Evolutionary conservation across 1,140 invertebrate genomes (phyloP).

Genomic region (Oppia nitens): DNA sequence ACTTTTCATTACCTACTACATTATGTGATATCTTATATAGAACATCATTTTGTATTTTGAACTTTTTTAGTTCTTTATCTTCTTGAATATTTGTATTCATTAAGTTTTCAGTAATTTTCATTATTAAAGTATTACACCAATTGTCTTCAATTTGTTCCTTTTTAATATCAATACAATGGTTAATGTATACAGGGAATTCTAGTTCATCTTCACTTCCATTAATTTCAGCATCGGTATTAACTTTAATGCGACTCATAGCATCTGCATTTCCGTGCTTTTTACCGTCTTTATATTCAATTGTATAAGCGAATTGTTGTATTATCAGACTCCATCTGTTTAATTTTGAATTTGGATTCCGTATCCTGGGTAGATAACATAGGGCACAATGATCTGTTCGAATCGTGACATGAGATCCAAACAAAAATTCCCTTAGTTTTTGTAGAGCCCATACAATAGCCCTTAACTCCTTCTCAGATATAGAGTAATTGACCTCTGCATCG

Average conservation of each 20-base stretch:
- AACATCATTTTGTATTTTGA: background rate
- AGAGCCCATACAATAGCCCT: conserved; percentile 34
- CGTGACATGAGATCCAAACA: conserved; percentile 33
- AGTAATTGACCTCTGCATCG: conserved; percentile 31
- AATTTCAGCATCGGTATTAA: background rate
- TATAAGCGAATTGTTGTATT: conserved; percentile 33
- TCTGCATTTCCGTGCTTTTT: conserved; percentile 14
- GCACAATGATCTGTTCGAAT: conserved; percentile 35
- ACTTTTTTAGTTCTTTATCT: background rate
- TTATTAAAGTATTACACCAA: background rate
- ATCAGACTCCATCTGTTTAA: conserved; percentile 33
- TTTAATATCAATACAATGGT: background rate
- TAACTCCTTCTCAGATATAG: conserved; percentile 33
- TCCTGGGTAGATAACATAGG: conserved; percentile 29
- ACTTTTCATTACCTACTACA: background rate
- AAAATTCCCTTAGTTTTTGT: conserved; percentile 31
- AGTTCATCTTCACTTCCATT: background rate
- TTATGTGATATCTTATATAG: background rate
- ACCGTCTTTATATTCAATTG: conserved; percentile 29
- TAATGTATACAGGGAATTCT: too few species aligned
- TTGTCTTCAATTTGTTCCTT: background rate
- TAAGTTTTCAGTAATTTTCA: background rate
- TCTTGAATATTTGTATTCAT: background rate
- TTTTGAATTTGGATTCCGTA: conserved; percentile 28
- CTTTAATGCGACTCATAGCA: background rate